Evolutionary conservation across 2,888 invertebrate genomes (phyloP), one percentile per base, ranked within the genome.

Genomic region (Cancer borealis): DNA sequence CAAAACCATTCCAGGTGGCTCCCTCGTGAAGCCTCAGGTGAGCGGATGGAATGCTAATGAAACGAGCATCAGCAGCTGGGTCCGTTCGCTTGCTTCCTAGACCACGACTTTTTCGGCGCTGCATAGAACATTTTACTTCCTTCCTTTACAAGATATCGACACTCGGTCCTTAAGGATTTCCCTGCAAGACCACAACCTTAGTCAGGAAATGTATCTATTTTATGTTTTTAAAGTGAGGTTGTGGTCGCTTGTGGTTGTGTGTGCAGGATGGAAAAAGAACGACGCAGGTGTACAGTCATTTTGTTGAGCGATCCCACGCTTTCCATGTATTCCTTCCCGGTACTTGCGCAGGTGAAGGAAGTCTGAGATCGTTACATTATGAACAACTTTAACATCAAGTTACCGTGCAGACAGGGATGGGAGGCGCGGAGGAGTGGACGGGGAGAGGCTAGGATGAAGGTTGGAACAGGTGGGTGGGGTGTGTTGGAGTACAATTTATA

Each of bases 31-130:
- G 73, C 73, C 73, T 73, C 73, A 73, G 73, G 73, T 73, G 73
- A 73, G n/a, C 73, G 73, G 73, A 73, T 73, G 73, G 73, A 73
- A 73, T 73, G 73, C 26, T 73, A 73, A 73, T 73, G 73, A 73
- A 26, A 73, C n/a, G 73, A 73, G 73, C 73, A 21, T 4, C 73
- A 73, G 73, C n/a, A n/a, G 73, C n/a, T 73, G 73, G 73, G n/a
- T 73, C 73, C 3, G 21, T 21, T 26, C n/a, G n/a, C 73, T 73
- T 26, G 73, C 73, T 21, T 73, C 73, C 73, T n/a, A 73, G 73
- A 73, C 73, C 73, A 73, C 73, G 73, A 73, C 73, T 73, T 26
- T 73, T 6, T 21, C 73, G n/a, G 26, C n/a, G n/a, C 73, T 21
- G 73, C n/a, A 21, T 6, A 73, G 73, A 54, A 54, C 73, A 21